Base-by-base conservation (phyloP, 2,888 invertebrate species). In the Sipha maydis region DNA sequence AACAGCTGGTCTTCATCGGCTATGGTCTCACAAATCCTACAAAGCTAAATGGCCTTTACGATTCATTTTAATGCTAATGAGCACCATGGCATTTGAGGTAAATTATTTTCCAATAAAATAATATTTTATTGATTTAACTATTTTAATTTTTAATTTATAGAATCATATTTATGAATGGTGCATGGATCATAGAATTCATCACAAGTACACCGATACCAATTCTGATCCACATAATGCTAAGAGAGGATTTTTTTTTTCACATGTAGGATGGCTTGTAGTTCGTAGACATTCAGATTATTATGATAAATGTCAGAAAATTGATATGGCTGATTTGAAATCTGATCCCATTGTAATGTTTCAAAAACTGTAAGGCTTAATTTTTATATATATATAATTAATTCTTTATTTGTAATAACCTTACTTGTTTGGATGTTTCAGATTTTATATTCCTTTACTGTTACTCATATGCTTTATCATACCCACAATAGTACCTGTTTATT, bases 231-330 rank as follows among this genome's bases (percentile, higher is more conserved):
- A 96, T 92, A 96, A 96, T 91, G 93, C 95, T 0, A 94, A 93
- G 78, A 93, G 96, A 80, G 97, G 97, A 1, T 97, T 97, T 93
- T 97, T 97, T 93, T 97, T 97, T 92, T 94, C 95, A 5, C 97
- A 97, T 91, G 94, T 97, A 86, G 97, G 97, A 11, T 98, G 97
- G 97, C 92, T 97, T 38, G 93, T 97, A 93, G 92, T 93, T 89
- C 94, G 93, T 90, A 97, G 97, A 91, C 97, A 97, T 91, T 96
- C 96, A 0, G 93, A 94, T 90, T 95, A 96, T 67, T 94, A 93
- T 54, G 93, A 93, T 89, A 94, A 95, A 90, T 96, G 94, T 89
- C 92, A 92, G 89, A 93, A 92, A 61, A 94, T 97, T 67, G 96
- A 97, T 91, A 93, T 97, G 93, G 94, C 94, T n/a, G 97, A 97